phyloP scores from a whole-genome alignment of 2,113 vertebrate species.

The Pitta sordida region DNA sequence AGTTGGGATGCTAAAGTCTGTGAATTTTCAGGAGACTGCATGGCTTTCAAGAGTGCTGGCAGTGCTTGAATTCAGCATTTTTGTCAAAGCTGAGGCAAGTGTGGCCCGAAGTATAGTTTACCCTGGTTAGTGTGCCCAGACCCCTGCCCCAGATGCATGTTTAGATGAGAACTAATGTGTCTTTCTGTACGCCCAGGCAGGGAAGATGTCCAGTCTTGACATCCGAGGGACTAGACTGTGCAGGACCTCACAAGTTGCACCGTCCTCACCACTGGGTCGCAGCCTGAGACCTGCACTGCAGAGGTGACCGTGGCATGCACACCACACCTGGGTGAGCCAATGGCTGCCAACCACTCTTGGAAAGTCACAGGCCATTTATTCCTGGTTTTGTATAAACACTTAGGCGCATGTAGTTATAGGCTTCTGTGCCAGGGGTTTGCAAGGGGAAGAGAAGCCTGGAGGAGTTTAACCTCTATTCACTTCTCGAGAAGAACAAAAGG shows the following conservation, averaged over 20 bases:
- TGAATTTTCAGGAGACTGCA: background rate
- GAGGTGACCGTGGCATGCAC: background rate
- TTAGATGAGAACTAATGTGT: background rate
- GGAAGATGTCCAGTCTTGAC: background rate
- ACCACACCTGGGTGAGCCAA: fast-evolving
- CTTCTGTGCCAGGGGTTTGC: background rate
- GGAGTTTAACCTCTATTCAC: background rate
- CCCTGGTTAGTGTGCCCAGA: background rate
- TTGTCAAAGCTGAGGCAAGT: background rate
- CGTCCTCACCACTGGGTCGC: fast-evolving
- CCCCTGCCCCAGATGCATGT: background rate
- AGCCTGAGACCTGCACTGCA: background rate
- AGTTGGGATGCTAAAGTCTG: background rate
- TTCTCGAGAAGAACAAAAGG: background rate
- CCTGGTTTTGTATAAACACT: background rate
- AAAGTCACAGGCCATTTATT: background rate
- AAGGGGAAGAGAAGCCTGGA: no score
- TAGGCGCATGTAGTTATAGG: background rate
- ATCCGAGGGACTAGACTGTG: background rate
- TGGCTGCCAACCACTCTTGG: fast-evolving
- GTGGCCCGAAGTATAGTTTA: background rate
- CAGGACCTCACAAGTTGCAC: background rate
- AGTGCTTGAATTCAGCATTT: background rate
- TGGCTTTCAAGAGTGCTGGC: background rate
- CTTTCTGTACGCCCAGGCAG: background rate